phyloP scores from a whole-genome alignment of 2,113 vertebrate species.

The Pseudorasbora parva region DNA sequence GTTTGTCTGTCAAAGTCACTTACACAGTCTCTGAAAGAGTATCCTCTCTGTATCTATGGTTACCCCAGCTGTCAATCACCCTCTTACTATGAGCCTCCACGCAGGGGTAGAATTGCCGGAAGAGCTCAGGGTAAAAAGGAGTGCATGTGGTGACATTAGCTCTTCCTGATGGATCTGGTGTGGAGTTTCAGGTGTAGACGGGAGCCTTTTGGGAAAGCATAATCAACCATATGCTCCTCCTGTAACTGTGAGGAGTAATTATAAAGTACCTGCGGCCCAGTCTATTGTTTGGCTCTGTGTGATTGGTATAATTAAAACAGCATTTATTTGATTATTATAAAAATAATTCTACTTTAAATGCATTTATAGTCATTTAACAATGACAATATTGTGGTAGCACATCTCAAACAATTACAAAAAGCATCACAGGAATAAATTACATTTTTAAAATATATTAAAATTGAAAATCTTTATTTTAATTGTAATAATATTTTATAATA shows the following conservation, averaged over 20 bases:
- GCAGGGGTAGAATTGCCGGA: conserved; percentile 26
- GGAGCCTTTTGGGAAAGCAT: conserved; percentile 5
- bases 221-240: conserved; percentile 23
- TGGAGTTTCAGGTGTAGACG: conserved; percentile 22
- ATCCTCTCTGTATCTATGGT: conserved; percentile 28
- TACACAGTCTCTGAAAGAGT: conserved; percentile 20
- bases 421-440: not conserved
- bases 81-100: not conserved
- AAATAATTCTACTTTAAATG: not conserved
- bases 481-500: not conserved
- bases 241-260: not conserved
- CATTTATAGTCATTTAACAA: not conserved
- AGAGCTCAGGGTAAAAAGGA: conserved; percentile 17
- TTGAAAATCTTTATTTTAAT: no score
- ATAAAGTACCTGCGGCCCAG: not conserved
- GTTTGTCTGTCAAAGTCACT: not conserved
- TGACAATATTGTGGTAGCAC: not conserved
- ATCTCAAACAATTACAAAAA: no score
- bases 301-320: not conserved
- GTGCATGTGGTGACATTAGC: not conserved
- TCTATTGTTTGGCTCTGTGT: not conserved
- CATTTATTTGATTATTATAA: not conserved
- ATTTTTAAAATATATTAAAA: no score
- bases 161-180: conserved; percentile 32
- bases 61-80: conserved; percentile 4